Evolutionary conservation across 2,888 invertebrate genomes (phyloP), one percentile per base, ranked within the genome.

Genomic region (Phortica okadai): DNA sequence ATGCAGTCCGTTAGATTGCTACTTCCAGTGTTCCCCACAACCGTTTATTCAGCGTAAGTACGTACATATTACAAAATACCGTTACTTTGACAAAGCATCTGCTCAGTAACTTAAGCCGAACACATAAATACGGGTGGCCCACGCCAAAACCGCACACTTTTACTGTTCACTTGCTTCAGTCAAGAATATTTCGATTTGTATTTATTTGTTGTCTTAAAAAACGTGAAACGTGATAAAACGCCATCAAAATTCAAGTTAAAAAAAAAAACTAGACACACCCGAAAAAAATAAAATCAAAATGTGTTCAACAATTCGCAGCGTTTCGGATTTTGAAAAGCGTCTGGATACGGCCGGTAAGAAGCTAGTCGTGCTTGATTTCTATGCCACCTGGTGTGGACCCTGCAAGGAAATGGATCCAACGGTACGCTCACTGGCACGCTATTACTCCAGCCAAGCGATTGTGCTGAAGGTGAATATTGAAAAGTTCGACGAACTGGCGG

Each of bases 401-500:
- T 86, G 85, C 81, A 80, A 83, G 74, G 83, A 76, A 0, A 87
- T 87, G 14, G 84, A 86, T 0, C 73, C 75, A 11, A 74, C 75
- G 1, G 82, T 86, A 0, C 82, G 80, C 11, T 45, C 79, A 0
- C 62, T 86, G 73, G 82, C 86, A 0, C 79, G 78, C 2, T 75
- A 86, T 64, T 84, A 87, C 41, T 44, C 78, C 11, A 66, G 94
- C 92, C 93, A 90, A 82, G 88, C 85, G 4, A 77, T 85, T 6
- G 81, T 87, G 0, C 76, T 86, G 0, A 87, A 87, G 67, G 73
- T 86, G 25, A 78, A 86, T 33, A 80, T 82, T 67, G 85, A 86
- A 1, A 62, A 62, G 25, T 62, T 62, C 44, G 84, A 81, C 0
- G 81, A 83, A 2, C 56, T 86, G 7, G 74, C 76, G 7, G 76